These are phyloP conservation scores for Pygoscelis antarcticus DNA, from an alignment of 2,113 vertebrate species.

Conservation along the genomic window DNA sequence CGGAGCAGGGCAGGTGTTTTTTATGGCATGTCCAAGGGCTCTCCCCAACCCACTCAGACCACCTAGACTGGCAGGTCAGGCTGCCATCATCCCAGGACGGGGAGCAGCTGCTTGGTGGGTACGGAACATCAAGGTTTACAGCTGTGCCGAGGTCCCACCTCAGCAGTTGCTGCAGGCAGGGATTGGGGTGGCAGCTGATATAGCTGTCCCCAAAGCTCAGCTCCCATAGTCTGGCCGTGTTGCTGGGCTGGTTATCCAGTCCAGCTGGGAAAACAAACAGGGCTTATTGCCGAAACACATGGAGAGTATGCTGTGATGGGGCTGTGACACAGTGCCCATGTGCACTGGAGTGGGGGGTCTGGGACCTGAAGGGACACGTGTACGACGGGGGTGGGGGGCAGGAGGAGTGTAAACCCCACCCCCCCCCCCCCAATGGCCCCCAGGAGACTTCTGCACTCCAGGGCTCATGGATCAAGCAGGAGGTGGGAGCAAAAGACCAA, in stretches of 20 bases:
- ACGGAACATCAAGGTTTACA: not conserved
- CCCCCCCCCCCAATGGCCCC: not conserved
- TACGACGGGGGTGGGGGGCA: fast-evolving
- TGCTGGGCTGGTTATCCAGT: not conserved
- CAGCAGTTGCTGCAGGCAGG: not conserved
- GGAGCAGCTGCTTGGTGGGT: not conserved
- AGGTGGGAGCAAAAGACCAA: not conserved
- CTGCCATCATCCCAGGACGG: not conserved
- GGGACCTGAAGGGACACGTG: not conserved
- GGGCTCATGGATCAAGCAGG: not conserved
- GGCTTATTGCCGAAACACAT: not conserved
- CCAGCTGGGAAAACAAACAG: not conserved
- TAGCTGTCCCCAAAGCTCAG: not conserved
- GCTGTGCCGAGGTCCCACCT: not conserved
- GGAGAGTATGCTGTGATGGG: not conserved
- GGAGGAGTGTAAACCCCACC: not conserved
- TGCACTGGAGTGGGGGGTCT: not conserved
- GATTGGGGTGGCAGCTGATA: not conserved
- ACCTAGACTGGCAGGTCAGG: not conserved
- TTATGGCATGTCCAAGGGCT: not conserved
- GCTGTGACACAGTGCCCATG: not conserved
- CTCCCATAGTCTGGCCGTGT: not conserved
- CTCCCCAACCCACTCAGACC: not conserved
- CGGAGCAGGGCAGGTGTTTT: not conserved
- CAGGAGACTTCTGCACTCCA: not conserved